Base-by-base conservation (phyloP, 2,888 invertebrate genomes). In the Dascillus cervinus region DNA sequence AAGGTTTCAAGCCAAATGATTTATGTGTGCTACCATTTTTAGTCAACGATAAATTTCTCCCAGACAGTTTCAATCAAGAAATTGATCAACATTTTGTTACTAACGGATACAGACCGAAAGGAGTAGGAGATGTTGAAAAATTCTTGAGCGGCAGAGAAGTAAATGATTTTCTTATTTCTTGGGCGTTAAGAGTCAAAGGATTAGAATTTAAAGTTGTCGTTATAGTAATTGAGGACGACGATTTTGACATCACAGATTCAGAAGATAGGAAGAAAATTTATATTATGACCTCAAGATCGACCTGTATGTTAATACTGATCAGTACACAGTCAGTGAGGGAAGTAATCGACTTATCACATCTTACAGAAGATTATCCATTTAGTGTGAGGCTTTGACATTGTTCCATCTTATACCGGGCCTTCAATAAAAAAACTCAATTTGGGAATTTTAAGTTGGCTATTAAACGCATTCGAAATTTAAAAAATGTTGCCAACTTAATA, bases 181-280 rank as follows among this genome's bases (percentile, higher is more conserved):
- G 62, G 62, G 56, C 53, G 8, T 43, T 62, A 19, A 42, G 58
- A 4, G 56, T 60, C 4, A 63, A 63, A 43, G 62, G 62, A 1
- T 45, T 63, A 31, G 62, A 63, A 32, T 63, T 62, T 46, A 62
- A 60, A 38, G 58, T 61, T 2, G 61, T 63, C 2, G 44, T 63
- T 3, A 52, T 62, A 38, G 56, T 51, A 3, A 49, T 62, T 9
- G 61, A 61, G 34, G 54, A 56, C n/a, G 59, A 57, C 24, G 61
- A 62, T 43, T 62, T 58, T 34, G 60, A 62, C 35, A 36, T 38
- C 13, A 49, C 45, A 13, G 61, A 62, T 41, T 32, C 50, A 2
- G 61, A 61, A 39, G 60, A 62, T 36, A 41, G 60, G 20, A 53
- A 53, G 20, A 62, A 57, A 40, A 47, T 55, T 11, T 63, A 63